Base-by-base conservation (phyloP, 2,113 vertebrate genomes). In the Melanostigma gelatinosum region DNA sequence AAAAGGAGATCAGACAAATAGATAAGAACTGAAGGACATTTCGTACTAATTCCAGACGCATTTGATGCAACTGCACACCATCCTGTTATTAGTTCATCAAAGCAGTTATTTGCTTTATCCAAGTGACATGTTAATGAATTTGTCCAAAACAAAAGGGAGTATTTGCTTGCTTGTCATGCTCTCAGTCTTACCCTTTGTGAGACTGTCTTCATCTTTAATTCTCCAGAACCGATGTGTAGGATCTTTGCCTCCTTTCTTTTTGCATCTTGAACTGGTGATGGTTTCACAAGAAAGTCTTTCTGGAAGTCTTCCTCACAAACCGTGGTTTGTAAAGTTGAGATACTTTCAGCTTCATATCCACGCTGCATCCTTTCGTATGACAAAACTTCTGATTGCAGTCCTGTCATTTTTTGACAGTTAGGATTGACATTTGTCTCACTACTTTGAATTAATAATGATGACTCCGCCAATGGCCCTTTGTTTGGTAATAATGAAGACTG, bases 181-280 rank as follows among this genome's bases (percentile, higher is more conserved):
- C 65, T 82, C n/a, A 52, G 42, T 87, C 95, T 95, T 95, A 95
- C 95, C 94, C 79, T 67, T 40, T 65, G 40, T 38, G 85, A 74
- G 60, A 15, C n/a, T 72, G 83, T 71, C 67, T 83, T 68, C 75
- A 38, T 73, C 75, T 75, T 66, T 32, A 75, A 22, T 80, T 83
- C 75, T 57, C 46, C 79, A 22, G 1, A 24, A 55, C n/a, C n/a
- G 36, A 10, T 27, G 65, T 44, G 9, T 38, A 46, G 75, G 52
- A 65, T 71, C 70, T 71, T 82, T 34, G 85, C 83, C 72, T 55
- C 58, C 29, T 72, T 54, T 75, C 32, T 42, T 38, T 72, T 72
- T 20, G 58, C 24, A 78, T 74, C 73, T 50, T 86, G 63, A 86
- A 29, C 44, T 78, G 64, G 16, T 63, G 80, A 68, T 38, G 64